phyloP scores from a whole-genome alignment of 1,140 invertebrate genomes.

The Diachasmimorpha longicaudata region DNA sequence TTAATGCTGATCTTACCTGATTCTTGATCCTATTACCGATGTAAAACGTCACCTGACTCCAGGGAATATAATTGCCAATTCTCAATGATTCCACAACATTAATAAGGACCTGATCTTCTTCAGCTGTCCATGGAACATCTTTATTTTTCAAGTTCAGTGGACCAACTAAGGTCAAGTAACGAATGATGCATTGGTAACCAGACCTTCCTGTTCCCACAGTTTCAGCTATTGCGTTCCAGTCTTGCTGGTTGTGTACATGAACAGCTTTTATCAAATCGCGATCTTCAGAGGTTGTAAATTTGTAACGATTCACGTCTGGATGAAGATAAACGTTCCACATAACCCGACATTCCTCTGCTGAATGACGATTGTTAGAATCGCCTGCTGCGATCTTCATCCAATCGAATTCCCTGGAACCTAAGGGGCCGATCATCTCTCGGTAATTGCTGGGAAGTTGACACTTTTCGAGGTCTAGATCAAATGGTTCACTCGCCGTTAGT shows the following conservation, averaged over 20 bases:
- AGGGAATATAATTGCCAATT: constrained; percentile 70
- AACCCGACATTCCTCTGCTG: constrained; percentile 63
- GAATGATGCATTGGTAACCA: constrained; percentile 71
- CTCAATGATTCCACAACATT: constrained; percentile 64
- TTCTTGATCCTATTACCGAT: constrained; percentile 68
- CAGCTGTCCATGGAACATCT: constrained; percentile 63
- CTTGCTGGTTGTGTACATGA: constrained; percentile 59
- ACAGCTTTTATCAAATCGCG: constrained; percentile 59
- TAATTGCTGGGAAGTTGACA: constrained; percentile 31
- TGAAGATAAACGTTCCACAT: constrained; percentile 74
- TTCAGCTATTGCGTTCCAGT: constrained; percentile 71
- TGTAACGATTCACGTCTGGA: constrained; percentile 68
- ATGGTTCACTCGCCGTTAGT: not conserved
- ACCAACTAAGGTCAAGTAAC: constrained; percentile 62
- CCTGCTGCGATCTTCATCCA: constrained; percentile 61
- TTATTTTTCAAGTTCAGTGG: constrained; percentile 39
- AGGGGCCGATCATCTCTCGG: constrained; percentile 39
- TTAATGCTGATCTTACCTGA: constrained; percentile 46
- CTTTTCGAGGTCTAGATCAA: constrained; percentile 7
- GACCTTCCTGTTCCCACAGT: constrained; percentile 66
- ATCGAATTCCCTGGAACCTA: constrained; percentile 51
- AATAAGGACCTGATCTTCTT: constrained; percentile 67
- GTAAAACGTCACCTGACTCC: constrained; percentile 67
- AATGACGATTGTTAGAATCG: constrained; percentile 60
- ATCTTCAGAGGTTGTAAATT: constrained; percentile 69